Conservation (phyloP, 2,888 invertebrate species). For the Zeuzera pyrina region DNA sequence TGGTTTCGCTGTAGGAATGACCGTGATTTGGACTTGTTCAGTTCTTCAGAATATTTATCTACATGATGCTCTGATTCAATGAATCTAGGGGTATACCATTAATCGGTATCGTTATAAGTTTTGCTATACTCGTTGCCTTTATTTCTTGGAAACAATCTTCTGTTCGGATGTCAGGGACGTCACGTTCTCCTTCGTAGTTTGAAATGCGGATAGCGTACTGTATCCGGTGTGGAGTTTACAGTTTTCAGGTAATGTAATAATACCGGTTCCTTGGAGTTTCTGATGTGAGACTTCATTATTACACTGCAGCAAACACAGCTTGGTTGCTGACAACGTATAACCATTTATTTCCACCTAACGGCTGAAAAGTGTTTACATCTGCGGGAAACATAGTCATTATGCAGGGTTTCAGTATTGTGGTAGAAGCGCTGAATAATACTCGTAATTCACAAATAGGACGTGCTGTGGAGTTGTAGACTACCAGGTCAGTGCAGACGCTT, state of each 20-base stretch:
- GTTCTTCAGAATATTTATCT: neutral
- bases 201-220: neutral
- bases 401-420: neutral
- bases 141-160: neutral
- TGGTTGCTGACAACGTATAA: neutral
- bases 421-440: constrained; percentile 1
- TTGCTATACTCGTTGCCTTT: neutral
- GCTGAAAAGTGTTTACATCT: no score
- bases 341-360: constrained; percentile 3
- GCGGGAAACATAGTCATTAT: constrained; percentile 2
- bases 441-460: constrained; percentile 4
- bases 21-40: neutral
- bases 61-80: neutral
- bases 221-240: no score
- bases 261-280: neutral
- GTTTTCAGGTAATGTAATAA: neutral
- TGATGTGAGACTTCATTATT: neutral
- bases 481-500: constrained; percentile 3
- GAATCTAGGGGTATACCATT: neutral
- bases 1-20: no score
- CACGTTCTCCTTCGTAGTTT: neutral
- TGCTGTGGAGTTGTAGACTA: constrained; percentile 4
- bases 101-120: neutral
- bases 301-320: neutral
- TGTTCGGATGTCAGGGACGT: neutral